phyloP scores from a whole-genome alignment of 2,888 invertebrate genomes.

The Entomobrya multifasciata region DNA sequence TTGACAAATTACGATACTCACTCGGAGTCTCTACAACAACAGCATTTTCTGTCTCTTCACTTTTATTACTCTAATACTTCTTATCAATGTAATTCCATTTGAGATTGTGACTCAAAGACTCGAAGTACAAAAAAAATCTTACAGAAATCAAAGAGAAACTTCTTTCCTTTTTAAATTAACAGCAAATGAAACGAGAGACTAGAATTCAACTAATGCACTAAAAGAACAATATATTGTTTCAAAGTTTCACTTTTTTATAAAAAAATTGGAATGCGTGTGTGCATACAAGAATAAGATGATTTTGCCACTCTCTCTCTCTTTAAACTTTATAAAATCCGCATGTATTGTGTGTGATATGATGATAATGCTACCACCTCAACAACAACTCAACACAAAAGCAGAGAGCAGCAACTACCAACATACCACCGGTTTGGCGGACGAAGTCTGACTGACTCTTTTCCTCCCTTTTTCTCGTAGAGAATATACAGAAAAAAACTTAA shows the following conservation, averaged over 20 bases:
- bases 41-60: neutral
- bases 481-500: no score
- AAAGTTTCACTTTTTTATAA: neutral
- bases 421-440: constrained; percentile 37
- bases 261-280: constrained; percentile 22
- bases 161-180: constrained; percentile 3
- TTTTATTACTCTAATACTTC: neutral
- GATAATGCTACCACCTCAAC: neutral
- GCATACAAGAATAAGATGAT: neutral
- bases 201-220: neutral
- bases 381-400: neutral
- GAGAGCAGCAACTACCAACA: constrained; percentile 1
- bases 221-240: neutral
- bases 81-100: neutral
- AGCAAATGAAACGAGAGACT: neutral
- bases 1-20: neutral
- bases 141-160: constrained; percentile 19
- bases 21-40: neutral
- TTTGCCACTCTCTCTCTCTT: no score
- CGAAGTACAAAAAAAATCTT: neutral
- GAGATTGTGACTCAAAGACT: neutral
- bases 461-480: constrained; percentile 17
- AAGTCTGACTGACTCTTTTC: constrained; percentile 59
- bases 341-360: neutral
- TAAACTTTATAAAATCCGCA: no score